Percentiles rank a stretch among this genome's conserved stretches.
phyloP scores from a whole-genome alignment of 2,888 invertebrate species.

The Ormyrus thymus region DNA sequence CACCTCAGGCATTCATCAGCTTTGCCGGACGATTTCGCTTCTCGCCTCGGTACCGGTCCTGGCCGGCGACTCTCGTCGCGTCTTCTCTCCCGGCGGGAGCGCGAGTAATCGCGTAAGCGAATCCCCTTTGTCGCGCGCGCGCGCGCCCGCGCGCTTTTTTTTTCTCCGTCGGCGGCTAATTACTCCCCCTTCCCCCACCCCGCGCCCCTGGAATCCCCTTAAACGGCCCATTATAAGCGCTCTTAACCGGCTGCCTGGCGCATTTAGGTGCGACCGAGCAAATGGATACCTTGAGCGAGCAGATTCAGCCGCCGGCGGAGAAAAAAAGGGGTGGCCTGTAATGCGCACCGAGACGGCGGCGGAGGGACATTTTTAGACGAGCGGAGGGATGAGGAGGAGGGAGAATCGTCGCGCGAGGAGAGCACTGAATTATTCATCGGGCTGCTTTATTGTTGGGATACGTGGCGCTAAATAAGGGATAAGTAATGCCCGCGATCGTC shows the following conservation, averaged over 20 bases:
- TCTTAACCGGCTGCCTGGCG: conserved; percentile 60
- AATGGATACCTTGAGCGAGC: conserved; percentile 53
- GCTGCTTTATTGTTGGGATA: conserved; percentile 32
- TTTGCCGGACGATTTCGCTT: conserved; percentile 28
- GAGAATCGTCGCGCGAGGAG: conserved; percentile 16
- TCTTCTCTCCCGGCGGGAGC: conserved; percentile 6
- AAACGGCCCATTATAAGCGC: conserved; percentile 71
- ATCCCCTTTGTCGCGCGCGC: conserved; percentile 33
- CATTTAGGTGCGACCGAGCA: conserved; percentile 58
- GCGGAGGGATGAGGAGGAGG: background rate
- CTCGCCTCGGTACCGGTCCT: conserved; percentile 10
- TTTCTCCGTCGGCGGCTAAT: conserved; percentile 62
- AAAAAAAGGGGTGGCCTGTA: background rate
- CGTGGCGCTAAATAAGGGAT: conserved; percentile 28
- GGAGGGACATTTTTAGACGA: background rate
- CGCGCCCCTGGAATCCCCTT: conserved; percentile 68
- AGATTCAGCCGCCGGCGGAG: background rate
- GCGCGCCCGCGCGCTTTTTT: conserved; percentile 43
- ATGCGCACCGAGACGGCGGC: background rate
- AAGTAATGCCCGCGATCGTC: conserved; percentile 23
- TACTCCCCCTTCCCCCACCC: conserved; percentile 56
- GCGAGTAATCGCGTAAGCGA: conserved; percentile 49
- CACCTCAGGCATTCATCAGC: background rate
- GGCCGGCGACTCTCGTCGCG: background rate
- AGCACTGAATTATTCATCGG: conserved; percentile 51